phyloP scores from a whole-genome alignment of 2,113 vertebrate genomes.

The Columba livia region DNA sequence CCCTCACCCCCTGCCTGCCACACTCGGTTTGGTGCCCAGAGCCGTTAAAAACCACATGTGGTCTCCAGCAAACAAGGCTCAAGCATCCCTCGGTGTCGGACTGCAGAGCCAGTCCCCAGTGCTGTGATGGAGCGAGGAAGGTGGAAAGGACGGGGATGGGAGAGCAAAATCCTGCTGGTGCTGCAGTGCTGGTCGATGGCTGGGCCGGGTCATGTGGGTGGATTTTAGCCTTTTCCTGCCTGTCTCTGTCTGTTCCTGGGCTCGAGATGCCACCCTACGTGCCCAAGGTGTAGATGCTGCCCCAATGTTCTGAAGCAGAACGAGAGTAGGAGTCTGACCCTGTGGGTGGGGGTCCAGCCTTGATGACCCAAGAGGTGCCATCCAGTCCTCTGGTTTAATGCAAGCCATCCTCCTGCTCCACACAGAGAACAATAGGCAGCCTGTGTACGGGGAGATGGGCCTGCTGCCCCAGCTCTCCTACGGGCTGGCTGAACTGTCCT shows the following conservation, averaged over 20 bases:
- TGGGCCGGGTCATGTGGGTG: accelerated
- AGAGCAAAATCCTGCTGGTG: not conserved
- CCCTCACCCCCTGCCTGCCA: not conserved
- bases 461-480: not conserved
- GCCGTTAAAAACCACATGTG: not conserved
- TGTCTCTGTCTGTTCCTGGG: not conserved
- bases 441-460: not conserved
- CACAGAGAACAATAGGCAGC: not conserved
- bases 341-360: not conserved
- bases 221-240: not conserved
- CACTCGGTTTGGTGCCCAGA: not conserved
- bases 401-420: not conserved
- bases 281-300: not conserved
- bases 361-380: not conserved
- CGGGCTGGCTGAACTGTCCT: not conserved
- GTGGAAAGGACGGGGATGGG: not conserved
- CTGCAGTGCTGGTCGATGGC: not conserved
- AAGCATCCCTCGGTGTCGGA: not conserved
- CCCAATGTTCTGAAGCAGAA: not conserved
- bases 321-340: not conserved
- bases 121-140: not conserved
- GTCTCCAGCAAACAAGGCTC: not conserved
- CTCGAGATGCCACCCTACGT: not conserved
- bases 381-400: not conserved
- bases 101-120: accelerated